phyloP scores from a whole-genome alignment of 1,140 invertebrate genomes.

The Camponotus vicinus region DNA sequence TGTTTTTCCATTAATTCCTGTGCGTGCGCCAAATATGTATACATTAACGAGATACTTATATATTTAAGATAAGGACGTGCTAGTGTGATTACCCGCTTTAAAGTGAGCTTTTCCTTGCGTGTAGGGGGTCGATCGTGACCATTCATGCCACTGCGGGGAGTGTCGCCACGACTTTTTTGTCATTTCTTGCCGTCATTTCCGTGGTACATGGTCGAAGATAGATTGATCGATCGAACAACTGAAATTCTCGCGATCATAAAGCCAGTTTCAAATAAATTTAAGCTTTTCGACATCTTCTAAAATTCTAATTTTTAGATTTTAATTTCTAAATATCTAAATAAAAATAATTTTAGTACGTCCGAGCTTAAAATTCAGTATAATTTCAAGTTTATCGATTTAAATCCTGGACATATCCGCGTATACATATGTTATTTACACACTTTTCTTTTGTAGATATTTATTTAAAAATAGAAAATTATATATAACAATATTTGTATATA shows the following conservation, averaged over 20 bases:
- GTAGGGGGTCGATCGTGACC: constrained; percentile 44
- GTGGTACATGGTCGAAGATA: constrained; percentile 25
- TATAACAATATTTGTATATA: too few relatives aligned
- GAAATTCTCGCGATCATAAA: background rate
- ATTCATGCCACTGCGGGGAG: constrained; percentile 50
- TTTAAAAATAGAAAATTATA: background rate
- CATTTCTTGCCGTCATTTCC: constrained; percentile 34
- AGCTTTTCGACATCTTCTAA: background rate
- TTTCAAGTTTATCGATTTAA: too few relatives aligned
- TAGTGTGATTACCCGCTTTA: constrained; percentile 41
- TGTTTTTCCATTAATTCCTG: background rate
- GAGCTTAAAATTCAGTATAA: background rate
- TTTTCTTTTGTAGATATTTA: background rate
- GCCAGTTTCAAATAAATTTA: background rate
- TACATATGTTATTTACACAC: background rate
- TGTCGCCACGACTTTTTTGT: constrained; percentile 38
- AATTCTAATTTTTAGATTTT: background rate
- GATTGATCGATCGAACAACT: constrained; percentile 10
- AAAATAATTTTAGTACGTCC: background rate
- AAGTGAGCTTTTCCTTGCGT: constrained; percentile 22
- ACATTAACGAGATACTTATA: constrained; percentile 32
- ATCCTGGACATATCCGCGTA: too few relatives aligned
- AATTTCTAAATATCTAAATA: background rate
- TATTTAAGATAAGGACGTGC: constrained; percentile 47
- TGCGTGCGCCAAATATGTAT: background rate